Evolutionary conservation across 2,888 invertebrate genomes (phyloP).

Genomic region (Drosophila borborema): DNA sequence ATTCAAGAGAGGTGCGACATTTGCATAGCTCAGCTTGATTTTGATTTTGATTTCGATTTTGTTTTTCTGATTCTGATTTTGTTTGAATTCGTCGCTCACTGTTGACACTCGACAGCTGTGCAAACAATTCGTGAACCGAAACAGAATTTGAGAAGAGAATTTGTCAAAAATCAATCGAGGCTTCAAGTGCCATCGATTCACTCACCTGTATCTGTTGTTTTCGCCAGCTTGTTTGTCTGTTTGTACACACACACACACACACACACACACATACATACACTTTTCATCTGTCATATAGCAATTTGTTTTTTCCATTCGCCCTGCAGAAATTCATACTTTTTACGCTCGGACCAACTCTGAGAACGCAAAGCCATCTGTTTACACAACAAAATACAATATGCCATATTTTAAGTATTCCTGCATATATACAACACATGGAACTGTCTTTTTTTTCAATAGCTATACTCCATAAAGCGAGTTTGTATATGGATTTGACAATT

Average conservation of each 20-base stretch:
- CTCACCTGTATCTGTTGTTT: constrained; percentile 17
- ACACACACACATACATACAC: not conserved
- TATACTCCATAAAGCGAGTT: not conserved
- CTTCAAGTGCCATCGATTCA: constrained; percentile 48
- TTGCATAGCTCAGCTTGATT: constrained; percentile 59
- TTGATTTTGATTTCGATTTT: constrained; percentile 37
- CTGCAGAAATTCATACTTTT: constrained; percentile 9
- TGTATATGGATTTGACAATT: not conserved
- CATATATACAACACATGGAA: not conserved
- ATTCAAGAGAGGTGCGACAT: constrained; percentile 23
- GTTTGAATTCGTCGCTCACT: constrained; percentile 42
- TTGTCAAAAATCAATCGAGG: constrained; percentile 70
- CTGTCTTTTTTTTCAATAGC: not conserved
- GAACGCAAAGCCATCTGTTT: constrained; percentile 34
- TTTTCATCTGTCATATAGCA: constrained; percentile 34
- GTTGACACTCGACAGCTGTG: constrained; percentile 55
- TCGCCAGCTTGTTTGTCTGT: not conserved
- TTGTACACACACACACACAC: not conserved
- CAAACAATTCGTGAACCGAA: constrained; percentile 39
- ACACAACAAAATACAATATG: constrained; percentile 24
- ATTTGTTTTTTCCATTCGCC: constrained; percentile 23
- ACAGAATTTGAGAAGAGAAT: constrained; percentile 46
- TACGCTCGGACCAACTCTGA: constrained; percentile 6
- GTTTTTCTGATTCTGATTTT: constrained; percentile 52
- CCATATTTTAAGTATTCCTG: constrained; percentile 7